Conservation (phyloP, 2,113 vertebrate genomes). For the Uria aalge region DNA sequence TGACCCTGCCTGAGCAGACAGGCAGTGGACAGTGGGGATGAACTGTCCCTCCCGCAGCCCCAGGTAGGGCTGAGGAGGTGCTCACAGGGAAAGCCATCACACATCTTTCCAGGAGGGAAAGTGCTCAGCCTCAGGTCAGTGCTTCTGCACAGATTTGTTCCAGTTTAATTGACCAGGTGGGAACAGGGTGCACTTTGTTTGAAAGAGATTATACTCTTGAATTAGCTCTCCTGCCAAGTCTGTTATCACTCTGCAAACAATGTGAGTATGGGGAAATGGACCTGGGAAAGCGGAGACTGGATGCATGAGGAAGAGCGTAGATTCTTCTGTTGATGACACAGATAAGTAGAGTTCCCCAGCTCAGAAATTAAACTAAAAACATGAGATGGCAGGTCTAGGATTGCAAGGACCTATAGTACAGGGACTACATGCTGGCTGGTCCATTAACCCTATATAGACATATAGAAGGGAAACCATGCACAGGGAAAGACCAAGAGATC, state of each 20-base stretch:
- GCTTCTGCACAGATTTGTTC: conserved; percentile 50
- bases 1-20: not conserved
- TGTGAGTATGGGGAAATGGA: conserved; percentile 51
- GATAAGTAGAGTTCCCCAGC: conserved; percentile 22
- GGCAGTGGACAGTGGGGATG: not conserved
- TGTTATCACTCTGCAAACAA: conserved; percentile 63
- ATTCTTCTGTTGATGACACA: conserved; percentile 37
- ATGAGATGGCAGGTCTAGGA: not conserved
- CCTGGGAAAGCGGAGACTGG: conserved; percentile 38
- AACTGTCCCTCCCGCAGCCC: not conserved
- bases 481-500: not conserved
- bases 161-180: conserved; percentile 59
- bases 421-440: not conserved
- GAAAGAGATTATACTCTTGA: conserved; percentile 51
- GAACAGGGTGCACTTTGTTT: conserved; percentile 52
- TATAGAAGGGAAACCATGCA: not conserved
- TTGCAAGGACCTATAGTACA: not conserved
- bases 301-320: conserved; percentile 29
- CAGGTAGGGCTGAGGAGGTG: not conserved
- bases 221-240: conserved; percentile 58
- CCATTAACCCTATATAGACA: not conserved
- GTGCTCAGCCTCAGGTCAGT: conserved; percentile 46
- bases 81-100: not conserved
- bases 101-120: conserved; percentile 16
- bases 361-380: not conserved